phyloP scores from a whole-genome alignment of 2,888 invertebrate species.

The Altica lythri region DNA sequence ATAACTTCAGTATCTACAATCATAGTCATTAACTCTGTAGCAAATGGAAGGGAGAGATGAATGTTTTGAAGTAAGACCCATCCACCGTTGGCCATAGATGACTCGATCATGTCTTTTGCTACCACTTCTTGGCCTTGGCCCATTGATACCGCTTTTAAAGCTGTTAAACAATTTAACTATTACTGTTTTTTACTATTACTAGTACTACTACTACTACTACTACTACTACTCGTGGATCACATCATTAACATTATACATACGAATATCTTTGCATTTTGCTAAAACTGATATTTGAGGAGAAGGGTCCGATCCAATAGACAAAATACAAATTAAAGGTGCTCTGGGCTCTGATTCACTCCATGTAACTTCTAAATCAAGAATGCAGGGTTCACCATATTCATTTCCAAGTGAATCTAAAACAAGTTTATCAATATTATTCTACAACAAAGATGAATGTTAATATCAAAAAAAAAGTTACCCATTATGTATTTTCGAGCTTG shows the following conservation, averaged over 20 bases:
- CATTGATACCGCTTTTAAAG: conserved; percentile 88
- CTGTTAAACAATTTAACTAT: too few species aligned
- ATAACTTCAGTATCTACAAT: conserved; percentile 83
- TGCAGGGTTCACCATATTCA: conserved; percentile 89
- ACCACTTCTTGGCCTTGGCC: conserved; percentile 90
- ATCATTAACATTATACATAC: too few species aligned
- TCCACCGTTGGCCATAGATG: conserved; percentile 66
- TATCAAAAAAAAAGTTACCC: conserved; percentile 58
- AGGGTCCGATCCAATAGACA: conserved; percentile 95
- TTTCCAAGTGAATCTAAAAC: conserved; percentile 76
- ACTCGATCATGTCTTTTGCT: conserved; percentile 56
- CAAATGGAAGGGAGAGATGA: conserved; percentile 93
- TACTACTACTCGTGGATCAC: too few species aligned
- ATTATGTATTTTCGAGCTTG: conserved; percentile 91
- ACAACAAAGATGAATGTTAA: neutral
- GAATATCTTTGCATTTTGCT: conserved; percentile 83
- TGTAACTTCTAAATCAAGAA: conserved; percentile 87
- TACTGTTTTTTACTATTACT: too few species aligned
- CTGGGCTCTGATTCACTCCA: conserved; percentile 88
- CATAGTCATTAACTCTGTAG: conserved; percentile 89
- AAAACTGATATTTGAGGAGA: conserved; percentile 89
- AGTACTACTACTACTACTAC: too few species aligned
- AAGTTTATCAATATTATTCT: neutral
- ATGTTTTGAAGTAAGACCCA: conserved; percentile 97
- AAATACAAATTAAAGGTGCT: conserved; percentile 87